A percentile compares a stretch with the other conserved stretches of the same genome.
Conservation (phyloP, 37 sponge, comb jelly and placozoan species). For the Aphrocallistes beatrix region DNA sequence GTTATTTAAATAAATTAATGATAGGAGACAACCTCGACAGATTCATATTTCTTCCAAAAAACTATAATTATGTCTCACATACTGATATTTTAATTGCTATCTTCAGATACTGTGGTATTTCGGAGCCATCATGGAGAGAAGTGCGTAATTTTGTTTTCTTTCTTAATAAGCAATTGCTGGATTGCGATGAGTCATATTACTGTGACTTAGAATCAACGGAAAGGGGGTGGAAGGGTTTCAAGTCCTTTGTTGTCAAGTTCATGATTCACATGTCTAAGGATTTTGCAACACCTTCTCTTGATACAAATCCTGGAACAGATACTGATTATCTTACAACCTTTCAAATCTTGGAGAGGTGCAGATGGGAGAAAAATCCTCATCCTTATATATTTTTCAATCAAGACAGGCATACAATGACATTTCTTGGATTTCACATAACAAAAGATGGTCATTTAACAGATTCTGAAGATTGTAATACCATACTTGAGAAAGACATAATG, state of each 20-base stretch:
- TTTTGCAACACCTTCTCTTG: conserved; percentile 60
- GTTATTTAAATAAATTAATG: too few species aligned
- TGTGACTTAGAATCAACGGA: too few species aligned
- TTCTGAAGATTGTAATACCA: background rate
- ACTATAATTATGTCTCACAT: too few species aligned
- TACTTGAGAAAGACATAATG: conserved; percentile 26
- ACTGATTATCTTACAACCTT: conserved; percentile 18
- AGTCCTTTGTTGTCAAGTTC: conserved; percentile 73
- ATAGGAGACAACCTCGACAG: too few species aligned
- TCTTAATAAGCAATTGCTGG: conserved; percentile 50
- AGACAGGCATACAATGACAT: conserved; percentile 54
- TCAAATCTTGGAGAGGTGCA: conserved; percentile 30
- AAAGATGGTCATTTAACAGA: background rate
- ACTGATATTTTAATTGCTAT: too few species aligned
- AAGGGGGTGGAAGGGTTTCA: too few species aligned
- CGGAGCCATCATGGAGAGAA: conserved; percentile 73
- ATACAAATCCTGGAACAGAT: conserved; percentile 27
- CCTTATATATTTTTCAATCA: conserved; percentile 89
- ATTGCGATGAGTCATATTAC: conserved; percentile 50
- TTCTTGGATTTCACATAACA: conserved; percentile 52
- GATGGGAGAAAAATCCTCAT: conserved; percentile 57
- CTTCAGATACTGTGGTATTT: conserved; percentile 36
- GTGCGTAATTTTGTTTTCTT: conserved; percentile 64
- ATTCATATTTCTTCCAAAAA: too few species aligned
- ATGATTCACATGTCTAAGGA: conserved; percentile 81